These are phyloP conservation scores for Coenonympha arcania DNA, from an alignment of 2,888 invertebrate species.

Conservation along the genomic window DNA sequence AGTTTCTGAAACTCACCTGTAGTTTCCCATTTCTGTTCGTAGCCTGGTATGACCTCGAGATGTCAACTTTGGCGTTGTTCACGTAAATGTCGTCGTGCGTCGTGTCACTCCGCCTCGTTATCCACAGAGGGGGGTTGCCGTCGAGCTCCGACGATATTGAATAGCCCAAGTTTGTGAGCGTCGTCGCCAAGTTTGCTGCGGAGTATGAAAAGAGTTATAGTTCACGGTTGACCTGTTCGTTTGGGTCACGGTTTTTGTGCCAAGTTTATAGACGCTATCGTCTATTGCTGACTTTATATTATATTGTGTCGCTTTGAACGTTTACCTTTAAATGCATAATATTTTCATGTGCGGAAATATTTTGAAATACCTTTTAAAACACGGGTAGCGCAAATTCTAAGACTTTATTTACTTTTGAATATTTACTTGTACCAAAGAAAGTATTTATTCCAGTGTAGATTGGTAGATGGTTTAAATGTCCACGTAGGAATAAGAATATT, in stretches of 20 bases:
- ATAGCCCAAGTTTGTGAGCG: conserved; percentile 78
- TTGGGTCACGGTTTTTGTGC: conserved; percentile 4
- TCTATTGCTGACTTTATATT: not conserved
- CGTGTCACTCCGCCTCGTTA: conserved; percentile 77
- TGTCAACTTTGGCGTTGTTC: conserved; percentile 87
- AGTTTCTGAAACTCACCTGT: conserved; percentile 44
- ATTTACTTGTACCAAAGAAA: no score
- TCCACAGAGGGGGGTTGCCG: conserved; percentile 89
- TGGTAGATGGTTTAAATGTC: no score
- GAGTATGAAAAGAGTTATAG: conserved; percentile 12
- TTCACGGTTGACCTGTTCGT: conserved; percentile 4
- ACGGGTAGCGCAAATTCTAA: no score
- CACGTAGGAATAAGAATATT: no score
- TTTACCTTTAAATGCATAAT: not conserved
- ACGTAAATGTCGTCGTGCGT: conserved; percentile 85
- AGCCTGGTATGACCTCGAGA: conserved; percentile 78
- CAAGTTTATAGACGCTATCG: not conserved
- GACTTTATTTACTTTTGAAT: no score
- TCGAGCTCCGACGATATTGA: conserved; percentile 84
- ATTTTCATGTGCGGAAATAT: no score
- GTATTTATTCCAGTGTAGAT: no score
- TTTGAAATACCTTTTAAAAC: no score
- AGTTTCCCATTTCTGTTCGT: conserved; percentile 66
- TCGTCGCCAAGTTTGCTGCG: conserved; percentile 83
- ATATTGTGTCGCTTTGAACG: not conserved